These are phyloP conservation scores for Pseudopipra pipra DNA, from an alignment of 2,113 vertebrate species.

Conservation along the genomic window DNA sequence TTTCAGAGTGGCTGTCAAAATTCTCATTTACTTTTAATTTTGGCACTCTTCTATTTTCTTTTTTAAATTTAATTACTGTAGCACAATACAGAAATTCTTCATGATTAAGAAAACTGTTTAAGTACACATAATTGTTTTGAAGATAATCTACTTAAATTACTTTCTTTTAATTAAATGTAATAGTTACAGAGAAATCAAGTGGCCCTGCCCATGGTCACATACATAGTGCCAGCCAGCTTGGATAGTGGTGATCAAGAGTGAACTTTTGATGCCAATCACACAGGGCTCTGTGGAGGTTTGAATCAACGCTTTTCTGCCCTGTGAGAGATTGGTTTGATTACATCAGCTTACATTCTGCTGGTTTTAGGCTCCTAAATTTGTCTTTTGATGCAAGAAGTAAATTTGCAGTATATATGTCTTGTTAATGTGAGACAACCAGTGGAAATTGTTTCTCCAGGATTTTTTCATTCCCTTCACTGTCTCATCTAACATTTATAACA, in stretches of 20 bases:
- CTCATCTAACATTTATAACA: background rate
- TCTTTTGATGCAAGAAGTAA: background rate
- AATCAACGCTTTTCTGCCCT: background rate
- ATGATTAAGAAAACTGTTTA: background rate
- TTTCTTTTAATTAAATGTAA: background rate
- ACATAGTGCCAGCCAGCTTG: background rate
- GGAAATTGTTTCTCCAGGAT: background rate
- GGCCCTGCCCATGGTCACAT: background rate
- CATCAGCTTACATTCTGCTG: background rate
- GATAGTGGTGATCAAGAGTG: background rate
- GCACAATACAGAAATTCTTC: background rate
- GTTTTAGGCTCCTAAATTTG: background rate
- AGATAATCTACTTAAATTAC: background rate
- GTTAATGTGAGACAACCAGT: background rate
- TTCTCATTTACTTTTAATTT: background rate
- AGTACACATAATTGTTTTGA: background rate
- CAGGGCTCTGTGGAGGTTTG: background rate
- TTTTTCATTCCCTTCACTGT: background rate
- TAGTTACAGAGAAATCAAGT: background rate
- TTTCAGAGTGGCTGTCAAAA: background rate
- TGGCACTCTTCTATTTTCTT: background rate
- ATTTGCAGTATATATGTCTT: background rate
- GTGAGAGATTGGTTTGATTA: background rate
- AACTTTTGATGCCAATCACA: background rate
- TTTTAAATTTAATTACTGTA: background rate